Base-by-base conservation (phyloP, 2,888 invertebrate genomes). In the Caenorhabditis zanzibari region DNA sequence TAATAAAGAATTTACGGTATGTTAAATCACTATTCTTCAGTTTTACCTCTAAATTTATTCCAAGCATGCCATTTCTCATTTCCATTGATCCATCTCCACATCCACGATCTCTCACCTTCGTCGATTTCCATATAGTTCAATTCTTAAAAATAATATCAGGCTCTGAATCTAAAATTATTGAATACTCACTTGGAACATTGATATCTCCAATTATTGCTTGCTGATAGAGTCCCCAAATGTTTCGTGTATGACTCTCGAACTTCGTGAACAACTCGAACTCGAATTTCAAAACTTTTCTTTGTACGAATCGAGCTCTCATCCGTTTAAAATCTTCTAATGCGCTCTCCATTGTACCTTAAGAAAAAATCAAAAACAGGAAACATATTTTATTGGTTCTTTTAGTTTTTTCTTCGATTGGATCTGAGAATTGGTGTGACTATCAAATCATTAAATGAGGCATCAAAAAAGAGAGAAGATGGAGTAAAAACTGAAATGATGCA, bases 61-160 rank as follows among this genome's bases (percentile, higher is more conserved):
- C 90, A 90, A 16, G 90, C 89, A 64, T 88, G 88, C 90, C 90
- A 90, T 66, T 87, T 88, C 44, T 81, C 71, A 49, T 90, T 89
- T 19, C 90, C 90, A 64, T 88, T 87, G 10, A 88, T 88, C 90
- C 90, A 90, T 28, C 83, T 58, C 90, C 90, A 90, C 90, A 90
- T 90, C 87, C 87, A 88, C 9, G 89, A 89, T 28, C 77, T 69
- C 56, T 90, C 90, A 10, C 82, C 81, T 61, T 90, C 89, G n/a
- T 82, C 74, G n/a, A 88, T 85, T 64, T 89, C 89, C 81, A 87
- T 85, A 64, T 88, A 90, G 61, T 88, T 86, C n/a, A 85, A 24
- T 52, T 89, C 90, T 90, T 68, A 32, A 84, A 69, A 58, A n/a
- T 5, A 26, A 22, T 24, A 10, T 9, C n/a, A n/a, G n/a, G n/a